These are phyloP conservation scores for Callosobruchus maculatus DNA, from an alignment of 2,888 invertebrate genomes.

Conservation along the genomic window DNA sequence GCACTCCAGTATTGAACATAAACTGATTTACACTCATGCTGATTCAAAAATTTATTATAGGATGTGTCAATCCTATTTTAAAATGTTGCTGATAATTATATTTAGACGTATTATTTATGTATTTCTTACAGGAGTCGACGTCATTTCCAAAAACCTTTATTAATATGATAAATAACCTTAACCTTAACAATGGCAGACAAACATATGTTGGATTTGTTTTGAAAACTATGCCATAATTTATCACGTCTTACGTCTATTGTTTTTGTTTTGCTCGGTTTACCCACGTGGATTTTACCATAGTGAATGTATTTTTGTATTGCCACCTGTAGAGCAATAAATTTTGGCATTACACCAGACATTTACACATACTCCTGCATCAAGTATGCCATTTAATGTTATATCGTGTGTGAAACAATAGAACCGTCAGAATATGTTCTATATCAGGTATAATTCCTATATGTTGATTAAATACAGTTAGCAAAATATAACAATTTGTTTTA, in stretches of 20 bases:
- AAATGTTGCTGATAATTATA: neutral
- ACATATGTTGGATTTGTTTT: neutral
- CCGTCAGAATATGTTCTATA: neutral
- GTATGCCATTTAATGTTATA: neutral
- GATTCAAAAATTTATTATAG: no score
- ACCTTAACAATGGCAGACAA: neutral
- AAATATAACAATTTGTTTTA: no score
- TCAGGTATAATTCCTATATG: no score
- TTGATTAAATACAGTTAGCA: no score
- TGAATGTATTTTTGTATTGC: neutral
- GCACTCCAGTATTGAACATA: no score
- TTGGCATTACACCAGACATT: neutral
- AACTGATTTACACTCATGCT: no score
- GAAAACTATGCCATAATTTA: neutral
- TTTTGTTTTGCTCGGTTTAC: neutral
- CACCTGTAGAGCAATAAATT: neutral
- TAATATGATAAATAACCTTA: neutral
- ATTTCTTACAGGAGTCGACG: neutral
- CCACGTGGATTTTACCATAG: neutral
- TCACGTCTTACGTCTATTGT: neutral
- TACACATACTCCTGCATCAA: neutral
- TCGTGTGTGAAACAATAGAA: neutral
- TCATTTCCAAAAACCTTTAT: neutral
- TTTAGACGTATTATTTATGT: neutral
- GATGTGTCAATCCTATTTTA: neutral